Conservation (phyloP, 2,888 invertebrate genomes). For the Papilio gigon region DNA sequence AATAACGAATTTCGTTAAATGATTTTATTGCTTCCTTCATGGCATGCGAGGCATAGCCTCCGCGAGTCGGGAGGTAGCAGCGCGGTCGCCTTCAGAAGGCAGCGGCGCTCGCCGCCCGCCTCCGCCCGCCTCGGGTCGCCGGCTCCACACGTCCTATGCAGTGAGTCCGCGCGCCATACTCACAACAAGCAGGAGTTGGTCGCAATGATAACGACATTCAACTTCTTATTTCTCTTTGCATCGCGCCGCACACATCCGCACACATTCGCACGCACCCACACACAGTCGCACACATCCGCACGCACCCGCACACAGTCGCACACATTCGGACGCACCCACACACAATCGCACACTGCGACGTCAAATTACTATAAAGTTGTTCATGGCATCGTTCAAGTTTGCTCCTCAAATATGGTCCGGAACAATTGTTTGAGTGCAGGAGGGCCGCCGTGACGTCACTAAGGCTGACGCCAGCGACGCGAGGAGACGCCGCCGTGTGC, state of each 20-base stretch:
- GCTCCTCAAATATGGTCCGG: not conserved
- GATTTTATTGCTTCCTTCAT: not conserved
- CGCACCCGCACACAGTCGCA: no score
- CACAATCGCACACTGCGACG: not conserved
- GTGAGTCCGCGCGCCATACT: no score
- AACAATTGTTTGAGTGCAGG: slow-evolving; percentile 4
- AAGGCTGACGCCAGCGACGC: not conserved
- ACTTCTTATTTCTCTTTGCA: not conserved
- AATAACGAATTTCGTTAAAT: slow-evolving; percentile 1
- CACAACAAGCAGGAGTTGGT: not conserved
- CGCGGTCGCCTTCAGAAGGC: no score
- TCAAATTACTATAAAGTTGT: no score
- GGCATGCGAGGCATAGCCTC: not conserved
- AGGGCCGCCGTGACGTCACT: slow-evolving; percentile 7
- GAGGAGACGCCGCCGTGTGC: not conserved
- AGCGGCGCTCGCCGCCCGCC: not conserved
- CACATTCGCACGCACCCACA: no score
- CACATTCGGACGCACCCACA: not conserved
- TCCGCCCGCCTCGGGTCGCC: not conserved
- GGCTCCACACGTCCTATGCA: no score
- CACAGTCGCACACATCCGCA: no score
- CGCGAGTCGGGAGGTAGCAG: not conserved
- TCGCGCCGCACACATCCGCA: not conserved
- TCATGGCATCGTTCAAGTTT: no score
- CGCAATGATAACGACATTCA: not conserved